Base-by-base conservation (phyloP, 2,113 vertebrate genomes). In the Carettochelys insculpta region DNA sequence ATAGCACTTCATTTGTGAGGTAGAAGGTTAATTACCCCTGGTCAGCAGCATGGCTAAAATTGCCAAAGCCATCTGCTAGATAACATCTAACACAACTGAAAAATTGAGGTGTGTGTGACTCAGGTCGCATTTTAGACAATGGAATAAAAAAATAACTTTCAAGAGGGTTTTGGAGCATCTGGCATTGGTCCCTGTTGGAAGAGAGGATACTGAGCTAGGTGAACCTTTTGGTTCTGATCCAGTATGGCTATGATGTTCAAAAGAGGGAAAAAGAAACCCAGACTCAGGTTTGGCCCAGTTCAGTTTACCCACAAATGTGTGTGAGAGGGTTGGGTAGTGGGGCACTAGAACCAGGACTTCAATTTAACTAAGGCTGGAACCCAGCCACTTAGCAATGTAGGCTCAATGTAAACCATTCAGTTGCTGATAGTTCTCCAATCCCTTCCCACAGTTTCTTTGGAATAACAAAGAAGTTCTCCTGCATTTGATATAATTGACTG, bases 11-110 rank as follows among this genome's bases (percentile, higher is more conserved):
- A 92, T 92, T 65, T 88, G 61, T 88, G 65, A 76, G 61, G 79
- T 77, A 56, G 76, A 88, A 83, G 86, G 85, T 90, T 83, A 91
- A 78, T 91, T 88, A 76, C 45, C 76, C 56, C 65, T 80, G 88
- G 88, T 80, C 82, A 34, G 77, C 87, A 41, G 20, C 34, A 80
- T 7, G 34, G 38, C 41, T 77, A 73, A 52, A 92, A 85, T 71
- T 76, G 50, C 77, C 48, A 65, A 68, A 77, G 86, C 77, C 82
- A 88, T 88, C 77, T 92, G 82, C 34, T 88, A 61, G 65, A 80
- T 85, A 81, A 77, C 34, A 53, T 53, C 75, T 77, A 92, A 54
- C 16, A 25, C 41, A 81, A 88, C 47, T 84, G 86, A 75, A 80
- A 88, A 88, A 80, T 81, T 43, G 77, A 77, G 54, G 54, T 29